Evolutionary conservation across 1,140 invertebrate genomes (phyloP).

Genomic region (Hycleus phaleratus): DNA sequence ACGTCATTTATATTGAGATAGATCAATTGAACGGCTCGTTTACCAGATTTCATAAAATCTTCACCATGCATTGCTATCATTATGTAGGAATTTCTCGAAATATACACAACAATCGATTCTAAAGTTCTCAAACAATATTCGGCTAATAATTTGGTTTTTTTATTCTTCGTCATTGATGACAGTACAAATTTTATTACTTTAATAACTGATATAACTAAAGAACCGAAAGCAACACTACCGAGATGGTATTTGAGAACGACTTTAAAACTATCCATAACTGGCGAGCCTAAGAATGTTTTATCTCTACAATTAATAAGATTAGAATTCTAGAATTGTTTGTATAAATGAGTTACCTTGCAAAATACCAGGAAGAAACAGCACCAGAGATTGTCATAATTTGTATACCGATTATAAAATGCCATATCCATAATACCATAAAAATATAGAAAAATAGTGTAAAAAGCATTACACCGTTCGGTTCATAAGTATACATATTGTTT

Average conservation of each 20-base stretch:
- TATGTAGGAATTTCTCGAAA: slow-evolving; percentile 67
- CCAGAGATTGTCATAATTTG: slow-evolving; percentile 64
- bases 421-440: slow-evolving; percentile 34
- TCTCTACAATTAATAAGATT: not conserved
- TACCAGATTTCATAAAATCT: slow-evolving; percentile 46
- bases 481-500: not conserved
- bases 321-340: too few species aligned
- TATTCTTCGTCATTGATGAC: slow-evolving; percentile 48
- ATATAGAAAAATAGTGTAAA: slow-evolving; percentile 1
- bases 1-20: not conserved
- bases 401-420: slow-evolving; percentile 62
- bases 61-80: slow-evolving; percentile 59
- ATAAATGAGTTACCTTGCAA: slow-evolving; percentile 49
- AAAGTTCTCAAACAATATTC: slow-evolving; percentile 46
- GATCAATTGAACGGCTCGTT: not conserved
- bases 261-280: slow-evolving; percentile 6
- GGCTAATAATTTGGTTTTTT: not conserved
- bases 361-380: slow-evolving; percentile 65
- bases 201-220: slow-evolving; percentile 39
- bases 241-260: slow-evolving; percentile 57
- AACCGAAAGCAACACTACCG: slow-evolving; percentile 63
- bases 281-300: not conserved
- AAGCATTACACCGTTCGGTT: slow-evolving; percentile 1
- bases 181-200: slow-evolving; percentile 46
- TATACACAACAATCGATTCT: slow-evolving; percentile 58